Evolutionary conservation across 2,797 vertebrate genomes (phyloP), one percentile per base, ranked within the genome.

Genomic region (Sorex maritimensis): DNA sequence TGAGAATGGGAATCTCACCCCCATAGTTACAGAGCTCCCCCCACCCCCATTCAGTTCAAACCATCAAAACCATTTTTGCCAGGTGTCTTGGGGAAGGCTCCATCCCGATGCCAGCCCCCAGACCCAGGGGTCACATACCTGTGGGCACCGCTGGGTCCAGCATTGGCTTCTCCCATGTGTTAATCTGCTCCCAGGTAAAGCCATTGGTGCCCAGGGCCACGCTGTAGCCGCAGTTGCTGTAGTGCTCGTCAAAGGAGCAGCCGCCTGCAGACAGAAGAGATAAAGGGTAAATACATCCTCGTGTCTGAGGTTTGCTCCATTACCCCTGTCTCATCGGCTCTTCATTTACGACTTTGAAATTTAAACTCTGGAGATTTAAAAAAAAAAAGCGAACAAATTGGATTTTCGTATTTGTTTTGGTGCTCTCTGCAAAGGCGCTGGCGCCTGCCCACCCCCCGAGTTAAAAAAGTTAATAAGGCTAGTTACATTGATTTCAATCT

Each of bases 121-220:
- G 34, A 14, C n/a, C 44, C 28, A n/a, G 63, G 5, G 41, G n/a
- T 71, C 5, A 96, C 95, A 58, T 98, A 99, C 99, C 99, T 91
- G 99, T 99, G 41, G 99, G 99, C 91, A 99, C 98, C 5, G 98
- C 98, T 0, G 99, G 98, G 86, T 99, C 99, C 98, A 99, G 98
- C 55, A 98, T 99, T 72, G 99, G 99, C 79, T 99, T 99, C 88
- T 99, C 99, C 99, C 99, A 99, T n/a, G 99, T 99, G 97, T 99
- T 99, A 96, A 99, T 98, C 97, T 99, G 99, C 96, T 99, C 99
- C 99, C 99, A 99, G 80, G 99, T 99, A 98, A 99, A 99, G 95
- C 99, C 99, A 97, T 98, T 99, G 98, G 99, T 99, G 96, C 99
- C 99, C 83, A 99, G 98, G 81, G 99, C 99, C 91, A 99, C 99